Evolutionary conservation across 2,113 vertebrate species (phyloP).

Genomic region (Pelobates fuscus): DNA sequence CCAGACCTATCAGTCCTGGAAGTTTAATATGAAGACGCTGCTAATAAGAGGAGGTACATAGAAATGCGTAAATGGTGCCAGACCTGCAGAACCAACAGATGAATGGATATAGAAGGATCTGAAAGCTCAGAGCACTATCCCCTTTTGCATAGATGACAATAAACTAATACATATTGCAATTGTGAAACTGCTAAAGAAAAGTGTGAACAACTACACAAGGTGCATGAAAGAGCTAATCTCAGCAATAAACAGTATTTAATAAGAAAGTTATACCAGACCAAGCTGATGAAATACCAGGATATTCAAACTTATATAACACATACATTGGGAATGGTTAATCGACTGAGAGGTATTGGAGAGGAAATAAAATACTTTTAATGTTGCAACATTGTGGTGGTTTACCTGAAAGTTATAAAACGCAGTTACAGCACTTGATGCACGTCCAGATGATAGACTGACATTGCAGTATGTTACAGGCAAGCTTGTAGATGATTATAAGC

Average conservation of each 20-base stretch:
- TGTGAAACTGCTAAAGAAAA: constrained; percentile 9
- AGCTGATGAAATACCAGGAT: background rate
- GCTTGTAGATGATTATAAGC: constrained; percentile 7
- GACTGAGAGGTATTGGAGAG: constrained; percentile 14
- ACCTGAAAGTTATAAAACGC: constrained; percentile 2
- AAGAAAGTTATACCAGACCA: background rate
- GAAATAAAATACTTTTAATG: constrained; percentile 11
- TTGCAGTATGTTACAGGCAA: constrained; percentile 5
- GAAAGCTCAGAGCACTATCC: constrained; percentile 17
- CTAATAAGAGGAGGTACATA: background rate
- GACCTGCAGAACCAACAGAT: constrained; percentile 2
- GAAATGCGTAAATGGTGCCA: background rate
- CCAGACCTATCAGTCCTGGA: background rate
- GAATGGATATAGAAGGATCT: constrained; percentile 2
- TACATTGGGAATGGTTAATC: constrained; percentile 13
- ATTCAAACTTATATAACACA: constrained; percentile 9
- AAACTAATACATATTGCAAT: background rate
- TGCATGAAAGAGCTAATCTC: constrained; percentile 5
- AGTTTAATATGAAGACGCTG: constrained; percentile 3
- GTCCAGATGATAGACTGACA: background rate
- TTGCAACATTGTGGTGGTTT: background rate
- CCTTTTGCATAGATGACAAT: background rate
- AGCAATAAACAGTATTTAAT: constrained; percentile 4
- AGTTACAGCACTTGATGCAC: background rate
- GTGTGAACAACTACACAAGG: background rate